These are phyloP conservation scores for Pseudochaenichthys georgianus DNA, from an alignment of 2,797 vertebrate genomes.

Conservation along the genomic window DNA sequence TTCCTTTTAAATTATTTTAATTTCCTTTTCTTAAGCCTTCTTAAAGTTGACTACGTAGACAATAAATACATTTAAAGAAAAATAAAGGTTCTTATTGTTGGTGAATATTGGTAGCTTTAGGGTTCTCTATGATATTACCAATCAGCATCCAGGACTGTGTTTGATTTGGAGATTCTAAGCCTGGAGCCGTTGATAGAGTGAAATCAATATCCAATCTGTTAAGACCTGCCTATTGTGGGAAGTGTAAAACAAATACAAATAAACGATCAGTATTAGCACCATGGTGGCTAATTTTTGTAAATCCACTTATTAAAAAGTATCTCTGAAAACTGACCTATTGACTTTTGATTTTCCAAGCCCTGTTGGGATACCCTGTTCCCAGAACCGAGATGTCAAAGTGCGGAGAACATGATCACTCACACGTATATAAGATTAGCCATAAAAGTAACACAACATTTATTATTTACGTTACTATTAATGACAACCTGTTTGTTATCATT, in stretches of 20 bases:
- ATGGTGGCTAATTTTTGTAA: not conserved
- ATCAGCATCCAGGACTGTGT: not conserved
- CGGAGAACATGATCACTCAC: no score
- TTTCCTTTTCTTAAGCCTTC: not conserved
- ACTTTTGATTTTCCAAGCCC: not conserved
- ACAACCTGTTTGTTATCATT: no score
- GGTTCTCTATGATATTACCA: not conserved
- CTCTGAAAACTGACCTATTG: not conserved
- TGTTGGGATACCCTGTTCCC: not conserved
- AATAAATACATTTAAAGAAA: not conserved
- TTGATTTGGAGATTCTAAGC: constrained; percentile 1
- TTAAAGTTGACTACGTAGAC: not conserved
- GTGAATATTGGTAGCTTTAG: not conserved
- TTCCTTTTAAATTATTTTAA: not conserved
- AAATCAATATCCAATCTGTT: no score
- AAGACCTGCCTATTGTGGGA: not conserved
- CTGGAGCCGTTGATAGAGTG: no score
- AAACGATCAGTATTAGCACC: not conserved
- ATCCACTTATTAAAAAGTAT: not conserved
- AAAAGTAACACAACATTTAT: no score
- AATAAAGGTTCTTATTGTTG: not conserved
- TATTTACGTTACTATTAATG: no score
- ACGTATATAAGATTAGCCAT: no score
- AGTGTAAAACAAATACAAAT: not conserved
- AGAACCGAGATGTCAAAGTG: no score